phyloP scores from a whole-genome alignment of 2,113 vertebrate species.

The Phylloscopus trochiloides region DNA sequence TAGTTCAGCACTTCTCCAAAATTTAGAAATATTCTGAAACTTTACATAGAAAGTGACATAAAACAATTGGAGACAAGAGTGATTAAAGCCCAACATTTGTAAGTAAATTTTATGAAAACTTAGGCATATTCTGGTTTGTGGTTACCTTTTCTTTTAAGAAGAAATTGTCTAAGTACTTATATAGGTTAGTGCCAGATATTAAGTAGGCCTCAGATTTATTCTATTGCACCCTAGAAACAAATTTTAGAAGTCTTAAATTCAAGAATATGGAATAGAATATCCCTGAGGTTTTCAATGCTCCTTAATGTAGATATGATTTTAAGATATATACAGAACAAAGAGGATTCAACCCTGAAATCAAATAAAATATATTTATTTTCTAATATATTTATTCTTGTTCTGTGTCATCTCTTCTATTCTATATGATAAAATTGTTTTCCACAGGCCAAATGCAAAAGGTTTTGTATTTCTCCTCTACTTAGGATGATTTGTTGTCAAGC shows the following conservation, averaged over 20 bases:
- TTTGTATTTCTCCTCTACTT: not conserved
- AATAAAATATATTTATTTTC: not conserved
- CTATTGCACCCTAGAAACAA: not conserved
- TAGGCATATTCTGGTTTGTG: not conserved
- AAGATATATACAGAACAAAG: not conserved
- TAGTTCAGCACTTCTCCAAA: not conserved
- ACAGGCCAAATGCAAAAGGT: not conserved
- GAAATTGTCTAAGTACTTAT: not conserved
- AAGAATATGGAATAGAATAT: not conserved
- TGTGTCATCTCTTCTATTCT: not conserved
- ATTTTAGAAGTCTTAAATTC: not conserved
- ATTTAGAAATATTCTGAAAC: not conserved
- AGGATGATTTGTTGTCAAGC: not conserved
- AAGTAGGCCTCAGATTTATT: not conserved
- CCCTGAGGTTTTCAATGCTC: not conserved
- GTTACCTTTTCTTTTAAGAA: not conserved
- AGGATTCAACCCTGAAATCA: not conserved
- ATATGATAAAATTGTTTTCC: not conserved
- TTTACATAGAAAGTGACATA: not conserved
- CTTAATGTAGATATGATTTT: not conserved
- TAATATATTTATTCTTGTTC: not conserved
- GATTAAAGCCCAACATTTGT: not conserved
- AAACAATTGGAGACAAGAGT: not conserved
- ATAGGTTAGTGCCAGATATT: not conserved
- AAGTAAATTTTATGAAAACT: not conserved